phyloP scores from a whole-genome alignment of 2,797 vertebrate genomes.

The Decapterus maruadsi region DNA sequence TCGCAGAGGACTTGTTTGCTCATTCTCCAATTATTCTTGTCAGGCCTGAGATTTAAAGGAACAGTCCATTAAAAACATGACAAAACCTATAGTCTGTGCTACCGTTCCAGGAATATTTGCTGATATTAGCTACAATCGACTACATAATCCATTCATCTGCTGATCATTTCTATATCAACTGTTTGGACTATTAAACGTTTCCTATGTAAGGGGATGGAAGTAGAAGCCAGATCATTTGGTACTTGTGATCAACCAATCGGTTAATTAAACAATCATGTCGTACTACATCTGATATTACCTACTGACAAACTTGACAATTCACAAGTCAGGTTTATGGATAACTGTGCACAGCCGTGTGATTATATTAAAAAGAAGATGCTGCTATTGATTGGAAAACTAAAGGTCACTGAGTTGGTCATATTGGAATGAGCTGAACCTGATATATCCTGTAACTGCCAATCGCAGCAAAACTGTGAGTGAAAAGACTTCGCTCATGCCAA shows the following conservation, averaged over 20 bases:
- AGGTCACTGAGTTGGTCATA: neutral
- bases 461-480: neutral
- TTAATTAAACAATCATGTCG: neutral
- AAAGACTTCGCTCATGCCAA: slow-evolving; percentile 1
- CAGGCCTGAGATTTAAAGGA: neutral
- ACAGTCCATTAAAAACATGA: neutral
- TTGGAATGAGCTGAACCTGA: slow-evolving; percentile 1
- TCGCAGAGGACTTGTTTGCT: neutral
- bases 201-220: neutral
- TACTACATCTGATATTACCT: neutral
- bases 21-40: neutral
- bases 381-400: neutral
- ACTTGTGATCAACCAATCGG: neutral
- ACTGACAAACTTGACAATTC: neutral
- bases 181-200: neutral
- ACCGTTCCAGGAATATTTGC: neutral
- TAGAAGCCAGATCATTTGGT: too few species aligned
- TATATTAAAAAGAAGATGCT: neutral
- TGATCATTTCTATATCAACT: neutral
- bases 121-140: neutral
- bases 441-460: slow-evolving; percentile 20
- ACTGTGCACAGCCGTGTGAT: neutral
- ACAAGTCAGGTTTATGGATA: neutral
- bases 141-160: neutral
- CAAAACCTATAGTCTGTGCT: neutral